phyloP scores from a whole-genome alignment of 2,113 vertebrate genomes.

The Cygnus buccinator region DNA sequence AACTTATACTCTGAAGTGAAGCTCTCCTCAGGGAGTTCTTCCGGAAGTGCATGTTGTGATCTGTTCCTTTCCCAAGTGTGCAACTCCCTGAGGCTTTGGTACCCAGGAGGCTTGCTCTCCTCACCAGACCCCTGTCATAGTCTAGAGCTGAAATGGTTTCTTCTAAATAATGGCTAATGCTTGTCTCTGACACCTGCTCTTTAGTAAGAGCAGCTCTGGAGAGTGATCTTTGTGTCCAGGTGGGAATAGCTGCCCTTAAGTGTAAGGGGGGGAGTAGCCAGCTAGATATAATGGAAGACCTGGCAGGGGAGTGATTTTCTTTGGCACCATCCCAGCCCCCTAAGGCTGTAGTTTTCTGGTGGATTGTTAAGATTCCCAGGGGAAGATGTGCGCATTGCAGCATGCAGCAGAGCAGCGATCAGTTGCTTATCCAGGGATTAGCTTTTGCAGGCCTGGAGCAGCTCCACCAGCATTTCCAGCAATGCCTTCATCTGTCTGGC shows the following conservation, averaged over 20 bases:
- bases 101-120: neutral
- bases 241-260: neutral
- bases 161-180: neutral
- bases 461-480: neutral
- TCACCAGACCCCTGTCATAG: neutral
- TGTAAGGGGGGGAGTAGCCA: neutral
- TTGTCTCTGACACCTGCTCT: neutral
- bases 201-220: neutral
- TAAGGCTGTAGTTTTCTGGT: neutral
- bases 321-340: too few species aligned
- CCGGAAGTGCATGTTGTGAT: conserved; percentile 8
- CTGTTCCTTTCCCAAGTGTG: neutral
- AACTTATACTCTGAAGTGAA: neutral
- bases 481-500: neutral
- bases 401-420: neutral
- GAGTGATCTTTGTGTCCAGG: neutral
- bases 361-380: neutral
- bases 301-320: neutral
- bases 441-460: neutral
- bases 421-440: neutral
- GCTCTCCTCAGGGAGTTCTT: conserved; percentile 40
- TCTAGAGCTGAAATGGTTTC: neutral
- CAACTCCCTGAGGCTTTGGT: neutral
- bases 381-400: neutral
- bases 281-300: neutral